A percentile compares a stretch with the other conserved stretches of the same genome.
phyloP scores from a whole-genome alignment of 37 sponge, comb jelly and placozoan genomes.

The Halisarca cf. caerulea region DNA sequence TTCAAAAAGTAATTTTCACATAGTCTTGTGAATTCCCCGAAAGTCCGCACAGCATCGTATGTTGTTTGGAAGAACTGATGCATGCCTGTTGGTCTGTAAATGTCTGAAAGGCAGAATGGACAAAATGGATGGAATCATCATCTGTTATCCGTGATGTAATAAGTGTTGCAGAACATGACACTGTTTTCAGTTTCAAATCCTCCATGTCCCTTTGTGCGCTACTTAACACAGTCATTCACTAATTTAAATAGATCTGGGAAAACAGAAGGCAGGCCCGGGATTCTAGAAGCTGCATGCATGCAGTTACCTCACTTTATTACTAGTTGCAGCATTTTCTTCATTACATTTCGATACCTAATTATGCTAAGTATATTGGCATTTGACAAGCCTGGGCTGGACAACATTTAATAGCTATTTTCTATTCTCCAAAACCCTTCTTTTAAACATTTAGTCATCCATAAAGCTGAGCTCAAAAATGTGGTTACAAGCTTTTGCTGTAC shows the following conservation, averaged over 20 bases:
- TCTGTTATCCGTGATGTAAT: too few species aligned
- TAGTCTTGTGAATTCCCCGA: too few species aligned
- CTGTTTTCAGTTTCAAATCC: too few species aligned
- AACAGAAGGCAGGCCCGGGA: background rate
- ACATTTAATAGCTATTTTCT: constrained; percentile 33
- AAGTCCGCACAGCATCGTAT: too few species aligned
- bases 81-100: background rate
- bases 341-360: constrained; percentile 68
- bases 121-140: too few species aligned
- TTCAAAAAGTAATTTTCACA: too few species aligned
- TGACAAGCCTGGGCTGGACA: constrained; percentile 85
- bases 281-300: background rate
- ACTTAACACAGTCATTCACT: background rate
- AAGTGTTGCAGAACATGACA: too few species aligned
- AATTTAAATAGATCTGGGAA: background rate
- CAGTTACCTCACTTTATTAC: background rate
- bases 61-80: too few species aligned
- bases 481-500: constrained; percentile 62
- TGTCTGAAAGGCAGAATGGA: background rate
- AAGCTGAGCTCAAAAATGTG: constrained; percentile 76
- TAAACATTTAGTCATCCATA: constrained; percentile 81
- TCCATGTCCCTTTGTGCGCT: background rate
- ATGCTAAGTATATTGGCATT: constrained; percentile 51
- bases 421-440: background rate
- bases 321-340: constrained; percentile 50